Percentiles rank a stretch among this genome's conserved stretches.
Evolutionary conservation across 2,797 vertebrate species (phyloP).

Genomic region (Epinephelus coioides): DNA sequence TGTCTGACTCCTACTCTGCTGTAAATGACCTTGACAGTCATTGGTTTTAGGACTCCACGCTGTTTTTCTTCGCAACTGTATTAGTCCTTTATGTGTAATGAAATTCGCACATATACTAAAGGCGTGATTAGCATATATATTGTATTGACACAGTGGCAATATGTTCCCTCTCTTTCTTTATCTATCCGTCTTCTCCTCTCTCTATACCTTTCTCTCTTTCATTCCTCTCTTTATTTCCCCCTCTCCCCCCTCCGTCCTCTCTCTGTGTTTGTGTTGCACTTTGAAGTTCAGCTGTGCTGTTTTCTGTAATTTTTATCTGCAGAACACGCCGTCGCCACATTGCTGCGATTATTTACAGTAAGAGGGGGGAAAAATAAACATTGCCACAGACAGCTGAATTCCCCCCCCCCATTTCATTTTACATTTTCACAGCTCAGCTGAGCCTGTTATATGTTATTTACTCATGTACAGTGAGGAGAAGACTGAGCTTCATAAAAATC

Average conservation of each 20-base stretch:
- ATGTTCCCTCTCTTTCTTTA: constrained; percentile 63
- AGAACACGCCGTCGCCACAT: constrained; percentile 39
- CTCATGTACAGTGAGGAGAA: not conserved
- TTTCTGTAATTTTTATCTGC: constrained; percentile 68
- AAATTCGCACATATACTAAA: constrained; percentile 78
- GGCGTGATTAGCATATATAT: constrained; percentile 83
- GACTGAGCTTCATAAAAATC: not conserved
- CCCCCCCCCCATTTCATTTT: not conserved
- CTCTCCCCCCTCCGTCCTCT: not conserved
- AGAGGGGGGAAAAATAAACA: not conserved
- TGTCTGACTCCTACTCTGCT: constrained; percentile 21
- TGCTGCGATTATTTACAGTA: constrained; percentile 69
- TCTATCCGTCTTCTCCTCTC: constrained; percentile 39
- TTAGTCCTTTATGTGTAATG: constrained; percentile 74
- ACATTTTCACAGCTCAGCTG: constrained; percentile 18
- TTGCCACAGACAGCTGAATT: constrained; percentile 3
- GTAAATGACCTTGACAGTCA: constrained; percentile 73
- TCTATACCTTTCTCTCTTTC: constrained; percentile 38
- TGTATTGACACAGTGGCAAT: constrained; percentile 81
- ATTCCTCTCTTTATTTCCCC: constrained; percentile 26
- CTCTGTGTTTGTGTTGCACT: constrained; percentile 38
- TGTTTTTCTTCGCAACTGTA: constrained; percentile 52
- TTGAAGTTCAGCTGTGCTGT: constrained; percentile 63
- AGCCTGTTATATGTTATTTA: constrained; percentile 12
- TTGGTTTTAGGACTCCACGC: constrained; percentile 40